Conservation (phyloP, 2,797 vertebrate species). For the Euthynnus affinis region DNA sequence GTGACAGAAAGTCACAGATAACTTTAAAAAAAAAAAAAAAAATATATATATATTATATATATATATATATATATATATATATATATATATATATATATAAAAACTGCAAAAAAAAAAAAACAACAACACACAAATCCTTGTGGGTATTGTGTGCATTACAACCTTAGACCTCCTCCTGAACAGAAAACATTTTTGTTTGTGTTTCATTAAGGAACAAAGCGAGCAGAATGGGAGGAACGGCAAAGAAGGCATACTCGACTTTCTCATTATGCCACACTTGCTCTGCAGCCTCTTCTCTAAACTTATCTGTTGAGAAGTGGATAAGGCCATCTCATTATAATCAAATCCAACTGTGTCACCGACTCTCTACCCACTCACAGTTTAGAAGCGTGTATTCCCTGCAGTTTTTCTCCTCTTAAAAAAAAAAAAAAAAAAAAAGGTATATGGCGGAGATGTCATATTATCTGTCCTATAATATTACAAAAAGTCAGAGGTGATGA, state of each 20-base stretch:
- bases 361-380: constrained; percentile 10
- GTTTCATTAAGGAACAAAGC: constrained; percentile 68
- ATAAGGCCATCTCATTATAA: constrained; percentile 62
- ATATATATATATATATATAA: too few species aligned
- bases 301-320: constrained; percentile 43
- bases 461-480: constrained; percentile 17
- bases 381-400: constrained; percentile 17
- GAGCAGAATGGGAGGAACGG: constrained; percentile 69
- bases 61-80: too few species aligned
- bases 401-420: constrained; percentile 2
- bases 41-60: too few species aligned
- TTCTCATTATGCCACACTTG: constrained; percentile 63
- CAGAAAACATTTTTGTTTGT: constrained; percentile 61
- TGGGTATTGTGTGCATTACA: constrained; percentile 35
- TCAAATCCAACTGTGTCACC: constrained; percentile 58
- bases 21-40: constrained; percentile 56
- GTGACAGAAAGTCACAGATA: constrained; percentile 50
- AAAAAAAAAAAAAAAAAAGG: constrained; percentile 7
- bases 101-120: neutral
- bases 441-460: constrained; percentile 4
- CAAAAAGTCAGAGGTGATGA: constrained; percentile 36
- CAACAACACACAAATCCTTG: neutral
- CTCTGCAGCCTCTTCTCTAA: constrained; percentile 51
- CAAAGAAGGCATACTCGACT: constrained; percentile 50
- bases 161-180: constrained; percentile 45